Percentiles rank a stretch among this genome's conserved stretches.
Conservation (phyloP, 2,797 vertebrate genomes). For the Acrossocheilus wenchowensis region DNA sequence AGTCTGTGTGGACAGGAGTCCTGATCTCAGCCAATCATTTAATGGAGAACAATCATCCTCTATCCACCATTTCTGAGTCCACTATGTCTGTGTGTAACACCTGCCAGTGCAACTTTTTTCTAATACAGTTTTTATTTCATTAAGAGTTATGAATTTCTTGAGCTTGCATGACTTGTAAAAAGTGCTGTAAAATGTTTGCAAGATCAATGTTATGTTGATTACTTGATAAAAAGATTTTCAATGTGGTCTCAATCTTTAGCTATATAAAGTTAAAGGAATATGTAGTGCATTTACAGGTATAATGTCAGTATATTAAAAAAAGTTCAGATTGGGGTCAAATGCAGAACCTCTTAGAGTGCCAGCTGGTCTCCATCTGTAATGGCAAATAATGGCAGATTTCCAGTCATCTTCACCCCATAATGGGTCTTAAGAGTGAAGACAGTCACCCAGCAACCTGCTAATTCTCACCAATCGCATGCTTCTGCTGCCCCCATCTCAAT, state of each 20-base stretch:
- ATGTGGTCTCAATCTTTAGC: not conserved
- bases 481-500: not conserved
- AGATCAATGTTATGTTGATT: not conserved
- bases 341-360: not conserved
- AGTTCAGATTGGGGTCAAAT: not conserved
- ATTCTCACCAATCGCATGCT: not conserved
- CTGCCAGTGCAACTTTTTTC: not conserved
- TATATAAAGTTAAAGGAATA: not conserved
- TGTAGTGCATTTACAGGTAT: not conserved
- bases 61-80: slow-evolving; percentile 36
- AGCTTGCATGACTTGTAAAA: not conserved
- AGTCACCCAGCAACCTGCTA: slow-evolving; percentile 10
- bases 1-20: slow-evolving; percentile 60
- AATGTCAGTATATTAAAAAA: not conserved
- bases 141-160: not conserved
- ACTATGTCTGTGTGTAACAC: not conserved
- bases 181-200: not conserved
- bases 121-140: not conserved
- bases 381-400: not conserved
- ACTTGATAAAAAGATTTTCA: not conserved
- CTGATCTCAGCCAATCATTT: slow-evolving; percentile 67
- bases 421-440: not conserved
- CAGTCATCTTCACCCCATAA: not conserved
- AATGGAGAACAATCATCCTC: slow-evolving; percentile 67
- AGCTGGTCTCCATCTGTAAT: not conserved